Conservation (phyloP, 2,797 vertebrate genomes). For the Rhyacichthys aspro region DNA sequence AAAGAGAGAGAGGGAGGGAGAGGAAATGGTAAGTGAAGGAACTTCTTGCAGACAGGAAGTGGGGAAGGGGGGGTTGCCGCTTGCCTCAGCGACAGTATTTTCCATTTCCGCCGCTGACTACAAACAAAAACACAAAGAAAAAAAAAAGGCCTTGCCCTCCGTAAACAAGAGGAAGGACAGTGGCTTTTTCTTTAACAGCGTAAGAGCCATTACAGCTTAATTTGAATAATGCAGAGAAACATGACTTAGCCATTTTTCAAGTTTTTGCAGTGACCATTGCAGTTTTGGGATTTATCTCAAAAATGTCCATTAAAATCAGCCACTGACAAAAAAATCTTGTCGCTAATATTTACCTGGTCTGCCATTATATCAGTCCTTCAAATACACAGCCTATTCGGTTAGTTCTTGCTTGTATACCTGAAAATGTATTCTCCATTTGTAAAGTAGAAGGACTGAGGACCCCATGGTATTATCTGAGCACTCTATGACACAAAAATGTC, state of each 20-base stretch:
- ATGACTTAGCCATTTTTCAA: too few relatives aligned
- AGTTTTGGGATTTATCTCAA: too few relatives aligned
- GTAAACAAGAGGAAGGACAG: conserved; percentile 54
- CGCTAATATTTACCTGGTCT: background rate
- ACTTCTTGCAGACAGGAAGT: conserved; percentile 93
- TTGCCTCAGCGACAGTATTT: conserved; percentile 83
- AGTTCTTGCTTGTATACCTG: background rate
- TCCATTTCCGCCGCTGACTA: conserved; percentile 81
- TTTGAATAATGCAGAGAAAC: background rate
- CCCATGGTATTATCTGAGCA: background rate
- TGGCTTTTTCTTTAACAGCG: conserved; percentile 3
- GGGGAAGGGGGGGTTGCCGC: conserved; percentile 74
- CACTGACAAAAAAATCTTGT: too few relatives aligned
- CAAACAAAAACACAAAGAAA: conserved; percentile 63
- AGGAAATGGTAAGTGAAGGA: conserved; percentile 92
- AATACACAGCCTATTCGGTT: background rate
- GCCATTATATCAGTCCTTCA: background rate
- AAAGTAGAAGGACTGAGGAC: background rate
- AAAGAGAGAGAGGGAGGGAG: conserved; percentile 38
- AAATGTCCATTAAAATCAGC: too few relatives aligned
- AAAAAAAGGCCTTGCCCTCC: conserved; percentile 62
- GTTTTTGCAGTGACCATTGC: too few relatives aligned
- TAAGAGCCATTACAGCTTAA: background rate
- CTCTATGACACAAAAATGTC: too few relatives aligned
- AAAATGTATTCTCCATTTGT: background rate